Percentiles rank a stretch among this genome's conserved stretches.
These are phyloP conservation scores for Grapholita molesta DNA, from an alignment of 1,140 invertebrate species.

Conservation along the genomic window DNA sequence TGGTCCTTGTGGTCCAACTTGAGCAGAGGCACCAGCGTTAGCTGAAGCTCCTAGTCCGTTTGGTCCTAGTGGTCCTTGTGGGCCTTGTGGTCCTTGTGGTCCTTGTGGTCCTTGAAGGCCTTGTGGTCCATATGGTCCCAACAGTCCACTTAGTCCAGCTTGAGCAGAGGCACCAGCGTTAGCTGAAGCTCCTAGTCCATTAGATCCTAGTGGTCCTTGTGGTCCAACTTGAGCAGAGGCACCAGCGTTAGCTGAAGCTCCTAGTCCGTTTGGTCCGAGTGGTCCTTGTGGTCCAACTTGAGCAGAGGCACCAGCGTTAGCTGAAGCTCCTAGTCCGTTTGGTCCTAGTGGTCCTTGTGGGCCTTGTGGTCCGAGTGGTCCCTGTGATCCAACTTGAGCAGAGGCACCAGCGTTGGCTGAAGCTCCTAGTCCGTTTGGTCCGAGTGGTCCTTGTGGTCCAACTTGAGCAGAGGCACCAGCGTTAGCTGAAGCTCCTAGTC, in stretches of 20 bases:
- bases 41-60: not conserved
- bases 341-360: too few species aligned
- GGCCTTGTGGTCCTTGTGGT: too few species aligned
- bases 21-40: not conserved
- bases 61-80: conserved; percentile 13
- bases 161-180: not conserved
- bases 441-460: not conserved
- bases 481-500: too few species aligned
- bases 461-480: not conserved
- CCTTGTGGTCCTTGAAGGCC: not conserved
- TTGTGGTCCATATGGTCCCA: too few species aligned
- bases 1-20: not conserved
- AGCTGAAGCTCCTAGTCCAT: not conserved
- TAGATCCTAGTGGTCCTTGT: not conserved
- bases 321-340: too few species aligned
- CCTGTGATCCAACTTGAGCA: too few species aligned
- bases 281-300: too few species aligned
- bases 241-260: not conserved
- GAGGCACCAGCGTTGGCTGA: not conserved
- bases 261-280: too few species aligned
- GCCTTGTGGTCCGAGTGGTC: too few species aligned
- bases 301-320: too few species aligned
- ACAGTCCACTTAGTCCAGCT: too few species aligned
- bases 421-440: not conserved
- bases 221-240: not conserved